Evolutionary conservation across 1,140 invertebrate species (phyloP), one percentile per base, ranked within the genome.

Genomic region (Trialeurodes vaporariorum): DNA sequence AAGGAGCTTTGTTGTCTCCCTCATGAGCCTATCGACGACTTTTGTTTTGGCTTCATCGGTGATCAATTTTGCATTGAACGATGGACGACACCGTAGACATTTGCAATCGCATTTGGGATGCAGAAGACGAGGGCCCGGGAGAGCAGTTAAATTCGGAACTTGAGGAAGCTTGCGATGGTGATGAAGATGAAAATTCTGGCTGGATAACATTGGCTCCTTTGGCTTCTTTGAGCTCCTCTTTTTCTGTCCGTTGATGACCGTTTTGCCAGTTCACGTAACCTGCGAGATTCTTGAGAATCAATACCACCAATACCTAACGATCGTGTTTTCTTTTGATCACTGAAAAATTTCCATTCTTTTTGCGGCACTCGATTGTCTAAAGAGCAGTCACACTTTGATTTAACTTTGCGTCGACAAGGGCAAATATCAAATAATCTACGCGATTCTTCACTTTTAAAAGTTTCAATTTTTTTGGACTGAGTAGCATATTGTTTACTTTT

Each of bases 381-480:
- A n/a, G n/a, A n/a, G 25, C 65, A 66, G 27, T 49, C 60, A 24
- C 65, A 66, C 22, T 61, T 61, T 1, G 60, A 27, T 11, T 61
- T 59, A 12, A 61, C 66, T 60, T 59, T 59, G 61, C 25, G 27
- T 24, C 61, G 60, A 40, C 66, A 67, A 40, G 61, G 27, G 22
- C 59, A 59, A 67, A 67, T 61, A 66, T 66, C 40, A 66, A 66
- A 66, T n/a, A n/a, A n/a, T n/a, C 22, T 59, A 23, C 5, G 27
- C 27, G 23, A 22, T 61, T 13, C 23, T 60, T 61, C 26, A 25
- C 21, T 9, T 27, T 11, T 40, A 13, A 66, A 66, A 66, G 12
- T 66, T n/a, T 67, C 60, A 24, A 25, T 49, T 49, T 66, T 61
- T 66, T 61, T 66, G 25, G 21, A 9, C 40, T 49, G 27, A 24